Evolutionary conservation across 1,140 invertebrate genomes (phyloP), one percentile per base, ranked within the genome.

Genomic region (Zaprionus camerounensis): DNA sequence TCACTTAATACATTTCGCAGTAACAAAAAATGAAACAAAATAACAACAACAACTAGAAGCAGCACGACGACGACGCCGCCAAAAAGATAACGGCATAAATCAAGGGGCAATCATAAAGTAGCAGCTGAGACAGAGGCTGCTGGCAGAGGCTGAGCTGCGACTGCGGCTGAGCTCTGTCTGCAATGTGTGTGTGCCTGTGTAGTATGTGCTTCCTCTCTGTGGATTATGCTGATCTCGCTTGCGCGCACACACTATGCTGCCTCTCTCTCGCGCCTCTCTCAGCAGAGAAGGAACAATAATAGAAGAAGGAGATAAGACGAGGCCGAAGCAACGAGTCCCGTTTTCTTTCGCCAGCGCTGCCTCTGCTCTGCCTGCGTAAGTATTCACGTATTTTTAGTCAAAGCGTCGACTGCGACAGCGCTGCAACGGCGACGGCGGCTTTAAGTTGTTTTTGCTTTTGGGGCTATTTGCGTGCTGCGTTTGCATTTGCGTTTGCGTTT

Each of bases 21-120:
- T 36, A 55, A 41, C 17, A 59, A 59, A 22, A 59, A 51, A 51
- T 20, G 22, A 20, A 51, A 51, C 46, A 24, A 51, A 51, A 51
- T 51, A 34, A 22, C 17, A 20, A 38, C 56, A 31, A 53, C 34
- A 55, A 38, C 17, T 38, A 58, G 17, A 38, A 38, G 34, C 17
- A 59, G 17, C 12, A 17, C 55, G 17, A 51, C 62, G 51, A 36
- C n/a, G 17, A 36, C 20, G 20, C 34, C 44, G 56, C 38, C 55
- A 49, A 59, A 68, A 68, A 36, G 74, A 17, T 17, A 46, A 46
- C 41, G 41, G 70, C 74, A 77, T 73, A 77, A 77, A 77, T 77
- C 74, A 77, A 73, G 74, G 74, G 74, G 74, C 74, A 77, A 77
- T 77, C 74, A 77, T 62, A 73, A 77, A 72, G 53, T 36, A 57